Percentiles rank a stretch among this genome's conserved stretches.
Evolutionary conservation across 2,797 vertebrate species (phyloP).

Genomic region (Falco columbarius): DNA sequence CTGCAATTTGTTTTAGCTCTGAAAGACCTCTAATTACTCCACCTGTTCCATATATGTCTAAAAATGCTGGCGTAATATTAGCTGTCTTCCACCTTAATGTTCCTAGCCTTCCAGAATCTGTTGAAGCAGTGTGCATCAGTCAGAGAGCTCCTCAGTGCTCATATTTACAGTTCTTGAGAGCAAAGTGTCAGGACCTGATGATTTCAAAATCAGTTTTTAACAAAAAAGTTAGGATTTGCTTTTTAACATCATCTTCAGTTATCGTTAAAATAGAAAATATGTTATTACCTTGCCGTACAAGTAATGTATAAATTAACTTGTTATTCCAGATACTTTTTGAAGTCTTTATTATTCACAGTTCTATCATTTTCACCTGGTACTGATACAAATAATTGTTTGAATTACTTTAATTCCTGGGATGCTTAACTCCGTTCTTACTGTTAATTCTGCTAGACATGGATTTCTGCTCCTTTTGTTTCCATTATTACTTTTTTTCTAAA

Average conservation of each 20-base stretch:
- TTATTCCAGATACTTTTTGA: background rate
- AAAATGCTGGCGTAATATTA: background rate
- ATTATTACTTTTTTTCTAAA: background rate
- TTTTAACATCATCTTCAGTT: background rate
- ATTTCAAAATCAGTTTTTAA: background rate
- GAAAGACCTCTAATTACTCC: background rate
- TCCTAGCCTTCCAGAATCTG: background rate
- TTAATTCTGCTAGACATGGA: background rate
- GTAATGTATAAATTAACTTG: background rate
- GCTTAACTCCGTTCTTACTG: background rate
- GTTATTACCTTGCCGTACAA: background rate
- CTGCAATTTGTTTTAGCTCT: background rate
- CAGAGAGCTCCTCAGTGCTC: background rate
- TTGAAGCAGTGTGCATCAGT: fast-evolving
- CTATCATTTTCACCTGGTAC: background rate
- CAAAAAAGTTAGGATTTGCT: background rate
- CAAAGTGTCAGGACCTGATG: background rate
- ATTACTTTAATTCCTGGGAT: background rate
- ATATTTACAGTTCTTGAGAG: background rate
- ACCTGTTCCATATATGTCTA: background rate
- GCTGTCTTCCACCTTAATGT: background rate
- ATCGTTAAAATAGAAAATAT: background rate
- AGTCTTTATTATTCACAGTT: background rate
- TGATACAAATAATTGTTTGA: background rate
- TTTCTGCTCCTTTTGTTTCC: background rate